Percentiles rank a stretch among this genome's conserved stretches.
phyloP scores from a whole-genome alignment of 2,888 invertebrate species.

The Oligia strigilis region DNA sequence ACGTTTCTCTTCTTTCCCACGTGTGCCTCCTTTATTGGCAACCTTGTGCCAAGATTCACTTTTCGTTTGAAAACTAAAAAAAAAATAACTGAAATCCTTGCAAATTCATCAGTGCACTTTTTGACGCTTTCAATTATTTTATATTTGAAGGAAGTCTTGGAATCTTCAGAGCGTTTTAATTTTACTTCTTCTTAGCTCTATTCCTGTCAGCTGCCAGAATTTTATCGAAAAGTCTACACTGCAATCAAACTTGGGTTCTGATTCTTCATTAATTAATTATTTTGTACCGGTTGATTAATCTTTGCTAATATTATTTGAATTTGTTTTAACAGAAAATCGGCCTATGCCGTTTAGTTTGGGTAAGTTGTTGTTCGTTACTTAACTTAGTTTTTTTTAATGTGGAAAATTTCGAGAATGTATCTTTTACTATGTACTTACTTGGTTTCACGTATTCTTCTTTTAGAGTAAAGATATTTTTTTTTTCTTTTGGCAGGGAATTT shows the following conservation, averaged over 20 bases:
- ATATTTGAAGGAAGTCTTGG: not conserved
- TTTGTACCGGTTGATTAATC: not conserved
- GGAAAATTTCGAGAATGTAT: not conserved
- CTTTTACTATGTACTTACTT: not conserved
- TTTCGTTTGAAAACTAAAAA: not conserved
- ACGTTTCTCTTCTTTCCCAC: not conserved
- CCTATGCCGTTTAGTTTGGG: constrained; percentile 9
- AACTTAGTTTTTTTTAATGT: not conserved
- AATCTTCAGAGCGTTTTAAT: not conserved
- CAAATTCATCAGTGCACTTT: not conserved
- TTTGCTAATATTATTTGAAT: not conserved
- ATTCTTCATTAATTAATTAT: not conserved
- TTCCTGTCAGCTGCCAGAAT: not conserved
- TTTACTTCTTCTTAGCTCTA: not conserved
- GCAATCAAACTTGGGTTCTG: not conserved
- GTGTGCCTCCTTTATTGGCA: not conserved
- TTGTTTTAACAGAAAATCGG: constrained; percentile 22
- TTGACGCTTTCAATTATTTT: not conserved
- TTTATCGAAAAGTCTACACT: not conserved
- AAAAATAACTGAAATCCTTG: not conserved
- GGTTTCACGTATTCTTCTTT: not conserved
- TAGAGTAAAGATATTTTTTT: not conserved
- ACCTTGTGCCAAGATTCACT: not conserved
- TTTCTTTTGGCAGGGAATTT: constrained; percentile 16
- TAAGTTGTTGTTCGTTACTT: not conserved